Conservation (phyloP, 2,888 invertebrate genomes). For the Morpho achilles region DNA sequence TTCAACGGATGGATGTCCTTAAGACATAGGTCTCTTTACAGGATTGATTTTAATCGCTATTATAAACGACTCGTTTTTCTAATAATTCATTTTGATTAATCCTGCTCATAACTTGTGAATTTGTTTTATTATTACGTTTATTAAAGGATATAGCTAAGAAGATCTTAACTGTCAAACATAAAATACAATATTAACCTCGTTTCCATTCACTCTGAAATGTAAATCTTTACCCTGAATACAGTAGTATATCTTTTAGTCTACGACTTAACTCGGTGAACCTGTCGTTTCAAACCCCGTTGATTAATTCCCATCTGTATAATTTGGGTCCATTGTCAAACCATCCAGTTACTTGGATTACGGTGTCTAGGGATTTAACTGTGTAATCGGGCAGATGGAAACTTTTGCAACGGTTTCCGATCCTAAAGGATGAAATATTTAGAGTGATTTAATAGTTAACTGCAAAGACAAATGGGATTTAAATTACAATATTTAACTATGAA, state of each 20-base stretch:
- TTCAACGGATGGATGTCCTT: too few relatives aligned
- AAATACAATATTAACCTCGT: constrained; percentile 19
- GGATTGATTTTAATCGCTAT: too few relatives aligned
- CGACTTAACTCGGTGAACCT: constrained; percentile 24
- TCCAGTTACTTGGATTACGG: constrained; percentile 30
- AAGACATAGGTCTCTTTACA: too few relatives aligned
- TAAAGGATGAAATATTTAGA: constrained; percentile 5
- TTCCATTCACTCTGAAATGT: constrained; percentile 20
- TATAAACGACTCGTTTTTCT: too few relatives aligned
- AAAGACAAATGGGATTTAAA: not conserved
- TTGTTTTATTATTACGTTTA: too few relatives aligned
- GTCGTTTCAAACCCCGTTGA: constrained; percentile 32
- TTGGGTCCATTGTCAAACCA: constrained; percentile 38
- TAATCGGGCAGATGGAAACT: constrained; percentile 13
- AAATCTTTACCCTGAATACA: constrained; percentile 14
- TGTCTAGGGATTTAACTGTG: constrained; percentile 25
- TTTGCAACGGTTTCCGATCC: constrained; percentile 9
- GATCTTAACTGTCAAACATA: constrained; percentile 9
- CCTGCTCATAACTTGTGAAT: too few relatives aligned
- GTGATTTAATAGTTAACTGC: constrained; percentile 1
- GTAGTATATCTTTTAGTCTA: constrained; percentile 18
- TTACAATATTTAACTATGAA: too few relatives aligned
- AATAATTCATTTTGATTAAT: too few relatives aligned
- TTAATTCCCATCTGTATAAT: constrained; percentile 46
- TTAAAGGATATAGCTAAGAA: not conserved